Evolutionary conservation across 2,113 vertebrate genomes (phyloP).

Genomic region (Rhodinocichla rosea): DNA sequence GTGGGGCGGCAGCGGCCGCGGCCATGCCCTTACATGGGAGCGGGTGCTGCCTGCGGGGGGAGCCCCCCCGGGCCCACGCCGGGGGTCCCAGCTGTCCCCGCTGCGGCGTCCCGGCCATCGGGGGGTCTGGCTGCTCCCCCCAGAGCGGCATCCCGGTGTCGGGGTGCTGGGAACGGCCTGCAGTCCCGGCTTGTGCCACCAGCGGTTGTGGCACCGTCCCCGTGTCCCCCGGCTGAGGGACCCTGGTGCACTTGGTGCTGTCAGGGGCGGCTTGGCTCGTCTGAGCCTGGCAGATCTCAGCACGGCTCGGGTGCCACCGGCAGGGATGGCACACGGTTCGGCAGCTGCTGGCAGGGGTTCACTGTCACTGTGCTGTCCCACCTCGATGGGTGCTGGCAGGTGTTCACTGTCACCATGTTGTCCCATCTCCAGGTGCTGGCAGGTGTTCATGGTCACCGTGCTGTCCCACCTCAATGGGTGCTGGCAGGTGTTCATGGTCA

Average conservation of each 20-base stretch:
- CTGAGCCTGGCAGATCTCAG: neutral
- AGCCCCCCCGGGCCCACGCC: neutral
- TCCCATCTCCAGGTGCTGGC: neutral
- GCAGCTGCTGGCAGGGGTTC: neutral
- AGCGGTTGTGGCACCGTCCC: neutral
- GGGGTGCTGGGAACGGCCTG: neutral
- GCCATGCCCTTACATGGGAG: neutral
- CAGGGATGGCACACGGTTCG: neutral
- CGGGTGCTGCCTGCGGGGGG: neutral
- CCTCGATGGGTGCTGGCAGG: neutral
- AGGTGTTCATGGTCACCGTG: neutral
- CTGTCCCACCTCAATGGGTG: no score
- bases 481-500: no score
- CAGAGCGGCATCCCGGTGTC: neutral
- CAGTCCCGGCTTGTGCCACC: neutral
- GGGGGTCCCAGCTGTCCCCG: neutral
- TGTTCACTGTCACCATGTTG: neutral
- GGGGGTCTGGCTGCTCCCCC: neutral
- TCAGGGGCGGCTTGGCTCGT: accelerated
- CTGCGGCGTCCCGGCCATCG: neutral
- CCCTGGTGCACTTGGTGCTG: accelerated
- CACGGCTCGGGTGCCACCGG: neutral
- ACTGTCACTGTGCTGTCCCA: neutral
- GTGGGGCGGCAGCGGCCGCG: neutral
- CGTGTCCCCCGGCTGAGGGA: neutral